Evolutionary conservation across 2,113 vertebrate species (phyloP), one percentile per base, ranked within the genome.

Genomic region (Hippocampus guttulatus): DNA sequence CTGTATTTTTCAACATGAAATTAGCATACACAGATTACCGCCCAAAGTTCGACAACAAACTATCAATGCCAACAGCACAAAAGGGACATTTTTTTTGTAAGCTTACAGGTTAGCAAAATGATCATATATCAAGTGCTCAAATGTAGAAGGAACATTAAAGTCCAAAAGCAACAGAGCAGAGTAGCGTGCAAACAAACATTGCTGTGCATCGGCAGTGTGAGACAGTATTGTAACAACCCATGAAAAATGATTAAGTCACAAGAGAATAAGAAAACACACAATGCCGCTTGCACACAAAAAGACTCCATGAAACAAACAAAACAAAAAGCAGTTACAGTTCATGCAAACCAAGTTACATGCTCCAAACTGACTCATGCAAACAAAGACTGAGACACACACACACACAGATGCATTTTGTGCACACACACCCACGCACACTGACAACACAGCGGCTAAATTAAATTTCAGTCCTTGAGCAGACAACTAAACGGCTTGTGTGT

Each of bases 401-500:
- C 45, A 66, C 63, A 25, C 64, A 15, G 66, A 38, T 74, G 73
- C 75, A 58, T 58, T 58, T 57, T 58, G 11, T 58, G 55, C 71
- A 69, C 70, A 43, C 69, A 68, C 85, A 68, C 55, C 23, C 55
- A 25, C 57, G 57, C 82, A 76, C 79, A 78, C 79, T 62, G 75
- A 62, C 84, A 69, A 67, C 77, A 77, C 77, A 85, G 73, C 64
- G 63, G 75, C 85, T 85, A 91, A 91, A 93, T 93, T 92, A 89
- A 92, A 92, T 92, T 91, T 88, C 77, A 82, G 89, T 92, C 88
- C 91, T 90, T 86, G 84, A 87, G 88, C 88, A 83, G 88, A 88
- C 85, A 80, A 85, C 89, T 92, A 90, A 88, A 90, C 88, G 89
- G 90, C 85, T 74, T 87, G 87, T 90, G 90, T 91, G 86, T 71